These are phyloP conservation scores for Muricea muricata DNA, from an alignment of 92 coral and sea anemone genomes.

Conservation along the genomic window DNA sequence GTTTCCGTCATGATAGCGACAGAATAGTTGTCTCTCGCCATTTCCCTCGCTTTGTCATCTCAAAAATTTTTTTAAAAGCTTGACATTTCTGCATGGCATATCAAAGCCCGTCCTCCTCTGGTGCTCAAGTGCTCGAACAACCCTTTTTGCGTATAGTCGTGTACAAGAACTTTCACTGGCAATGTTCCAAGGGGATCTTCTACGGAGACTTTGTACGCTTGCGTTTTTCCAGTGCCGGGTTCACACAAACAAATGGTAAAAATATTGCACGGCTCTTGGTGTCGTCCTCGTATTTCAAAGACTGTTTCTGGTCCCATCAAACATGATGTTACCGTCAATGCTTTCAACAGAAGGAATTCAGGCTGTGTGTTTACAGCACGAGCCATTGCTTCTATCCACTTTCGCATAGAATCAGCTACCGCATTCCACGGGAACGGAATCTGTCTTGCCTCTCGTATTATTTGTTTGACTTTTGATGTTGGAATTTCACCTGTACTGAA, in stretches of 20 bases:
- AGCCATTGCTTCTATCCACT: constrained; percentile 42
- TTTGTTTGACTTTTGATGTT: constrained; percentile 1
- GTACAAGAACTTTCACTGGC: constrained; percentile 1
- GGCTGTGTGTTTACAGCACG: constrained; percentile 32
- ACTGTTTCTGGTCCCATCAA: constrained; percentile 26
- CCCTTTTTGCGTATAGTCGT: constrained; percentile 15
- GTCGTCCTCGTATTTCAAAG: neutral
- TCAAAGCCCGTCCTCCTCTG: neutral
- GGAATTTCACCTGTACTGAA: constrained; percentile 12
- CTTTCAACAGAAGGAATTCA: constrained; percentile 32
- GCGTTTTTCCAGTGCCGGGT: constrained; percentile 37
- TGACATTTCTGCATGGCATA: constrained; percentile 45
- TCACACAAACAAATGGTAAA: constrained; percentile 14
- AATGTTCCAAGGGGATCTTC: neutral
- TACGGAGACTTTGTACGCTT: constrained; percentile 30
- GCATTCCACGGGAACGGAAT: constrained; percentile 36
- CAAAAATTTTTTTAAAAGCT: constrained; percentile 24
- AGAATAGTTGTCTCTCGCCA: constrained; percentile 46
- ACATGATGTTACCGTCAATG: constrained; percentile 18
- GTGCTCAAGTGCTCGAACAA: neutral
- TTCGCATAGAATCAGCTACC: neutral
- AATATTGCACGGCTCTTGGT: constrained; percentile 33
- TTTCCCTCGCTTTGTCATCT: constrained; percentile 29
- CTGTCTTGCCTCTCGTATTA: constrained; percentile 15
- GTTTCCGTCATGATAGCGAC: constrained; percentile 31